Conservation (phyloP, 2,113 vertebrate species). For the Eidolon helvum region DNA sequence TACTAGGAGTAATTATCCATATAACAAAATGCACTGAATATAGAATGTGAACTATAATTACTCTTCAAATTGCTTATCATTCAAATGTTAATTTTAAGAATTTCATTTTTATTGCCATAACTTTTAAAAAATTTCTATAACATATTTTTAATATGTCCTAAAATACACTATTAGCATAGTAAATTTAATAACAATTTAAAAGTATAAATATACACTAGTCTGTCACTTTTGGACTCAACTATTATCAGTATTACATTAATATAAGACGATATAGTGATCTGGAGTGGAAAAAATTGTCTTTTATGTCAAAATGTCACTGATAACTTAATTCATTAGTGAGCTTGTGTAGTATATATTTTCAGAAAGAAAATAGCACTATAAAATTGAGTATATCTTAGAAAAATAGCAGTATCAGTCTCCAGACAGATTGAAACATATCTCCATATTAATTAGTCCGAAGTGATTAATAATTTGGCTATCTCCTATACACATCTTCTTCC, state of each 20-base stretch:
- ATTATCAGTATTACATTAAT: conserved; percentile 31
- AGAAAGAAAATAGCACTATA: background rate
- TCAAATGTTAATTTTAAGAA: conserved; percentile 88
- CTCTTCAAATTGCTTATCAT: conserved; percentile 86
- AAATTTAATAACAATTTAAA: conserved; percentile 41
- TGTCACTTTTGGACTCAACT: conserved; percentile 3
- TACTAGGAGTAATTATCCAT: conserved; percentile 88
- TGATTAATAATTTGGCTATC: background rate
- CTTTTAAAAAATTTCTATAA: conserved; percentile 67
- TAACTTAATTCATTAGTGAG: background rate
- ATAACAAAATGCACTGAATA: conserved; percentile 88
- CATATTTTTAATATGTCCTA: conserved; percentile 65
- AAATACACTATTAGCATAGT: background rate
- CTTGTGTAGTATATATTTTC: background rate
- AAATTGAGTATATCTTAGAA: conserved; percentile 3
- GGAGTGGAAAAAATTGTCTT: background rate
- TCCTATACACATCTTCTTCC: background rate
- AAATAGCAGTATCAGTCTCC: background rate
- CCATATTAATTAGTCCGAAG: background rate
- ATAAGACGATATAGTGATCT: background rate
- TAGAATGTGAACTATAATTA: conserved; percentile 86
- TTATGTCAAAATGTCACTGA: background rate
- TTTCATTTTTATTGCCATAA: conserved; percentile 82
- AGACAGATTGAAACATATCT: background rate
- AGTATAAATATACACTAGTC: background rate